Base-by-base conservation (phyloP, 2,113 vertebrate genomes). In the Oncorhynchus masou region DNA sequence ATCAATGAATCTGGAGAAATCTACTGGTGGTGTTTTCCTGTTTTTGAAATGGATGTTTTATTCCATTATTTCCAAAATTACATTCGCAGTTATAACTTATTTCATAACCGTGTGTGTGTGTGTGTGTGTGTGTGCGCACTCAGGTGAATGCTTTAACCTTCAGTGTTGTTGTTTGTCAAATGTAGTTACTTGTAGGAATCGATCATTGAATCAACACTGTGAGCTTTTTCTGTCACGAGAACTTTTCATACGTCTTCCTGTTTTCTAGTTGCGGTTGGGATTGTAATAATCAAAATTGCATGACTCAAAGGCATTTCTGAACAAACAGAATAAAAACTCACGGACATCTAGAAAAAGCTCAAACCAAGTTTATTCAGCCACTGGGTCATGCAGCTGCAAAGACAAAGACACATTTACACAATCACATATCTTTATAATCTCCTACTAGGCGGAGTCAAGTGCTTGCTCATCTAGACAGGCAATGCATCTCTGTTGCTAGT, bases 1-100 rank as follows among this genome's bases (percentile, higher is more conserved):
- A 68, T 82, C 59, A 68, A 76, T 77, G 73, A 73, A 78, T 60
- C 57, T 4, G 62, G 59, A 57, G 86, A 80, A 60, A 78, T 45
- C 7, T 1, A 68, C 59, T 27, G 20, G n/a, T 9, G 51, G 22
- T 73, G 65, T 74, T 29, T 73, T 11, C 6, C 29, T 59, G 16
- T 72, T 72, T 70, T 78, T 75, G 9, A 48, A 49, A 71, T 19
- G 22, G 48, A 45, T 83, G 70, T 75, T 79, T 79, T 84, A 70
- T 71, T 65, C 27, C 19, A 39, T 70, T 59, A 25, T 51, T 31
- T 16, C 4, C 7, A 11, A n/a, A 13, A 62, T 24, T 62, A 16
- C 19, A n/a, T 62, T 16, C 9, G 20, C 20, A 24, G 59, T 60
- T 60, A n/a, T 60, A 51, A 11, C 9, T 51, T 13, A 51, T 51